Evolutionary conservation across 2,888 invertebrate species (phyloP).

Genomic region (Prosopocoilus inquinatus): DNA sequence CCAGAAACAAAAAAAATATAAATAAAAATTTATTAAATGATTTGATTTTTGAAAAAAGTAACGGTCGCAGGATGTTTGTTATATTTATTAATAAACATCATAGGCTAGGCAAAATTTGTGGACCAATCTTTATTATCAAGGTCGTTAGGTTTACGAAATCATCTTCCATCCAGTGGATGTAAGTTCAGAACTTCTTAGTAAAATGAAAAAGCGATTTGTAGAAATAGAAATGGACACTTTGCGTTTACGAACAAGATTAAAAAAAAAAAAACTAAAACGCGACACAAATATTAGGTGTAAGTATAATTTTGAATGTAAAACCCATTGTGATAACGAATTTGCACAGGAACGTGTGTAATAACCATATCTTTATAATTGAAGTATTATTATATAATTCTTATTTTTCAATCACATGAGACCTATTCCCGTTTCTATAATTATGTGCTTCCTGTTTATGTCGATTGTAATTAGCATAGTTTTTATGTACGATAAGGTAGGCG

Average conservation of each 20-base stretch:
- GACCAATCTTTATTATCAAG: no score
- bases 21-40: no score
- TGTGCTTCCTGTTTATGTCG: conserved; percentile 44
- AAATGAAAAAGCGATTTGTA: no score
- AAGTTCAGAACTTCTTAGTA: no score
- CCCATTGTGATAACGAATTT: conserved; percentile 48
- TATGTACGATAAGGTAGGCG: conserved; percentile 19
- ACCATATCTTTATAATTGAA: conserved; percentile 44
- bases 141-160: no score
- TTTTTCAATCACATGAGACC: conserved; percentile 17
- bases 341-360: conserved; percentile 34
- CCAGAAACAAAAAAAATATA: no score
- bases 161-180: no score
- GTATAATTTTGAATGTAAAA: conserved; percentile 20
- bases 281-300: not conserved
- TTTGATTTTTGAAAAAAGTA: no score
- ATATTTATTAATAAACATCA: no score
- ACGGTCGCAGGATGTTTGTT: no score
- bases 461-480: conserved; percentile 28
- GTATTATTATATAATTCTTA: conserved; percentile 16
- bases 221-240: not conserved
- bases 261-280: not conserved
- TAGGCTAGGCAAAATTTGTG: no score
- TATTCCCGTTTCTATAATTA: conserved; percentile 31
- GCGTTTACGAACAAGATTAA: not conserved